Evolutionary conservation across 2,113 vertebrate genomes (phyloP), one percentile per base, ranked within the genome.

Genomic region (Pycnonotus jocosus): DNA sequence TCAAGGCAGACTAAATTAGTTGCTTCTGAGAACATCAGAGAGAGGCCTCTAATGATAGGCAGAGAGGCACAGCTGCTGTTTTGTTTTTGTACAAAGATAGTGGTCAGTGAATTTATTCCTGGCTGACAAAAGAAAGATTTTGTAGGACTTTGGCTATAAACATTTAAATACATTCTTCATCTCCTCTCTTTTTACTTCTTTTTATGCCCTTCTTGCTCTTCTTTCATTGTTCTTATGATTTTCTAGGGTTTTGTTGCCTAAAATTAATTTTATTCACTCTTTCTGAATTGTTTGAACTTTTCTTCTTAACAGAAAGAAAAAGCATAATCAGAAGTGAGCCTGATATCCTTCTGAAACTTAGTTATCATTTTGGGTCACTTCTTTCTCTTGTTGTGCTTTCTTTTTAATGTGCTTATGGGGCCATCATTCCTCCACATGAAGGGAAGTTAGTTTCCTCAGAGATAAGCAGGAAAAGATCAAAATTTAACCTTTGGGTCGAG

Each of bases 1-100:
- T 92, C 38, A 96, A 91, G 76, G 79, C 87, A 86, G 76, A 22
- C 81, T 91, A 92, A 94, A 94, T 86, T 44, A 77, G 62, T 82
- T 87, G 18, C 78, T 85, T 94, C 77, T 87, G 84, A 90, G 58
- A 82, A 61, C 15, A 81, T 71, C 86, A 84, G 65, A 89, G n/a
- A 58, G 35, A 86, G 33, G 19, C 88, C 44, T 90, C 11, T 95
- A 66, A 88, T 17, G 58, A 65, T 2, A 54, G 33, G 12, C 70
- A 92, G 40, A 76, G 38, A 86, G 24, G 11, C 50, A 91, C 30
- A 86, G 68, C 42, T 81, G 24, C 20, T 58, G 37, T 50, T 78
- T 65, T 89, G 38, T 9, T 82, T 95, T 70, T 80, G 17, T 71
- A 60, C 33, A 73, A 82, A 90, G 56, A 81, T 6, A 66, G 54